Conservation (phyloP, 2,888 invertebrate species). For the Drosophila kokeensis region DNA sequence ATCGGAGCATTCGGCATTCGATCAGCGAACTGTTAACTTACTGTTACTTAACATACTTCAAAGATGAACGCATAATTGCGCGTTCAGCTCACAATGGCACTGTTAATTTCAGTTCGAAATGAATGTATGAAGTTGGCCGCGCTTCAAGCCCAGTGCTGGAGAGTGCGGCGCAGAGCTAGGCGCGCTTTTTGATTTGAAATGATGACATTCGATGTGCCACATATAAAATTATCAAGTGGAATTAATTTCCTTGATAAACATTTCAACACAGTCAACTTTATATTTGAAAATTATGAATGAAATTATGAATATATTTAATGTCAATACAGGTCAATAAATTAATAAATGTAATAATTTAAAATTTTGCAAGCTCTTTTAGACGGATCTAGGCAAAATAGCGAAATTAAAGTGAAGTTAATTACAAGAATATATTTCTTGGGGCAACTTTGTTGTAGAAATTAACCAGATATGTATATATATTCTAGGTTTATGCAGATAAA, state of each 20-base stretch:
- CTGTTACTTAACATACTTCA: not conserved
- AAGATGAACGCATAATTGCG: too few species aligned
- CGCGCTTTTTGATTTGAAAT: constrained; percentile 9
- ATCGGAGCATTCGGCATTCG: constrained; percentile 16
- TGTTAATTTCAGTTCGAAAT: not conserved
- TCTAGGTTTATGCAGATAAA: not conserved
- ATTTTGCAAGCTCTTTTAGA: not conserved
- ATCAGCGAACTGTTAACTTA: not conserved
- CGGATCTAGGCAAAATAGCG: not conserved
- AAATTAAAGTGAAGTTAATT: not conserved
- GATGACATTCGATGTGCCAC: not conserved
- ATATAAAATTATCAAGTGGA: not conserved
- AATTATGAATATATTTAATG: too few species aligned
- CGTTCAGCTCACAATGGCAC: not conserved
- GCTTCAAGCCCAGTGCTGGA: not conserved
- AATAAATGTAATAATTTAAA: too few species aligned
- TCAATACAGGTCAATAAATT: too few species aligned
- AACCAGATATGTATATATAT: not conserved
- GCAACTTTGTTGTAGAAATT: not conserved
- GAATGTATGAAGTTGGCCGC: constrained; percentile 15
- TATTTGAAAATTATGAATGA: too few species aligned
- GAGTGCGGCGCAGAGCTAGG: fast-evolving
- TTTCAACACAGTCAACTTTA: not conserved
- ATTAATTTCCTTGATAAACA: not conserved
- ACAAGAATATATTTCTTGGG: not conserved